These are phyloP conservation scores for Microplitis demolitor DNA, from an alignment of 1,140 invertebrate species.

Conservation along the genomic window DNA sequence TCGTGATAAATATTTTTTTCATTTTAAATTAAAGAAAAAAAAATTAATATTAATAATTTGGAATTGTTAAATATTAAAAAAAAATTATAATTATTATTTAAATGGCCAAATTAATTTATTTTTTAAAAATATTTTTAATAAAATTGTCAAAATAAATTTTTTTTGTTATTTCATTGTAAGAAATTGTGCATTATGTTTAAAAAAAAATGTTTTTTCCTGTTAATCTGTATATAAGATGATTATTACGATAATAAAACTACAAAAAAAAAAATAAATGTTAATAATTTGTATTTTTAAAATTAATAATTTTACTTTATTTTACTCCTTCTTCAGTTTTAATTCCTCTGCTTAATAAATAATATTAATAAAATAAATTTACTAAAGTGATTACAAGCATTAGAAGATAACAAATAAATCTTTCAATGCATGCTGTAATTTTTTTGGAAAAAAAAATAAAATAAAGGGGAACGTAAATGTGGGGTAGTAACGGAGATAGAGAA, in stretches of 20 bases:
- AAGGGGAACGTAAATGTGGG: conserved; percentile 4
- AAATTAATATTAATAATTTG: too few species aligned
- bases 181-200: conserved; percentile 2
- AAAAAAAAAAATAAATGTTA: conserved; percentile 51
- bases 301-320: not conserved
- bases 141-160: conserved; percentile 2
- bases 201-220: conserved; percentile 41
- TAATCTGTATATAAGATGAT: conserved; percentile 57
- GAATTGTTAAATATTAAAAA: too few species aligned
- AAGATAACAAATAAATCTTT: not conserved
- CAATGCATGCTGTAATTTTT: not conserved
- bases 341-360: too few species aligned
- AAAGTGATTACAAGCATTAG: not conserved
- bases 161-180: conserved; percentile 20
- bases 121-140: conserved; percentile 22
- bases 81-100: not conserved
- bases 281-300: conserved; percentile 39
- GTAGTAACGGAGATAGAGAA: conserved; percentile 18
- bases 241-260: conserved; percentile 56
- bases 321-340: not conserved
- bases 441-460: not conserved
- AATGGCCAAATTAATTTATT: not conserved
- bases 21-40: too few species aligned
- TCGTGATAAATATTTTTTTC: too few species aligned
- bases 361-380: not conserved